Base-by-base conservation (phyloP, 2,888 invertebrate genomes). In the Tridacna gigas region DNA sequence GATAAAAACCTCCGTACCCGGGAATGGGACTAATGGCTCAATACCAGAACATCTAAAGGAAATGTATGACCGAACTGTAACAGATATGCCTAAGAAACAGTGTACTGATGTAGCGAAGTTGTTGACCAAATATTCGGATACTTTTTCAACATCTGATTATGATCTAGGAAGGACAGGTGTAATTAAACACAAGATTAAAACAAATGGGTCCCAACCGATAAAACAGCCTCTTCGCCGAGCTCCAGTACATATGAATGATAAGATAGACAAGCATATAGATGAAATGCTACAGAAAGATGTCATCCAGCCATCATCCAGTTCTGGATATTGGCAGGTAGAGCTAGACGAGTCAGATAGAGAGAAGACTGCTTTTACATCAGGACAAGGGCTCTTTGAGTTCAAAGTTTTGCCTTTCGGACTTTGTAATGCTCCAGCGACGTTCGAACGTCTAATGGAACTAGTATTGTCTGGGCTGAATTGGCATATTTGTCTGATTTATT, bases 391-490 rank as follows among this genome's bases (percentile, higher is more conserved):
- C n/a, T n/a, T n/a, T n/a, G n/a, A n/a, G n/a, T n/a, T n/a, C n/a
- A n/a, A n/a, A n/a, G n/a, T n/a, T n/a, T n/a, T 18, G 86, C 86
- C n/a, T 88, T 88, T 9, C 89, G 82, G n/a, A 75, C 76, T 56
- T n/a, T n/a, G n/a, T n/a, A n/a, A n/a, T n/a, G n/a, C n/a, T n/a
- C n/a, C n/a, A n/a, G n/a, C n/a, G n/a, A 66, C 37, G 0, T 66
- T 66, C 11, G 66, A 66, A 9, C 66, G 66, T 26, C 12, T 66
- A 25, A 66, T 12, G 66, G 12, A 66, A 66, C 11, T 12, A 18
- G 66, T 66, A 51, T 51, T 51, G 51, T 12, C 51, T 51, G 79
- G 79, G 26, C 51, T 80, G 20, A 60, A 79, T 22, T 74, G 74
- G 51, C 51, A 18, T 18, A 51, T 51, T 51, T 51, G 51, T 51